Evolutionary conservation across 2,797 vertebrate species (phyloP).

Genomic region (Limnodromus scolopaceus): DNA sequence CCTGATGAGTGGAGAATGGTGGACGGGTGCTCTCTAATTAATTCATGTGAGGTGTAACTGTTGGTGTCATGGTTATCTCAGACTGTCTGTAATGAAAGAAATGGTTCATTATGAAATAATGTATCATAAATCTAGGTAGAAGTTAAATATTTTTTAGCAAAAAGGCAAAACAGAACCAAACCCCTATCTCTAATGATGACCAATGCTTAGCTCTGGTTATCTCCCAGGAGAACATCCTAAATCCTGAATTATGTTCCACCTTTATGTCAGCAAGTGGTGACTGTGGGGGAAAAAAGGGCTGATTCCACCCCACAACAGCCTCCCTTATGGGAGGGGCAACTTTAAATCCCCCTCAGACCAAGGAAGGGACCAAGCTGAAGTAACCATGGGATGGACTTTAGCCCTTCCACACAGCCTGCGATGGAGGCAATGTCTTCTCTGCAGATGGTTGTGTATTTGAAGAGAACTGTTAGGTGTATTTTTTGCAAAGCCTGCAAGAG

Average conservation of each 20-base stretch:
- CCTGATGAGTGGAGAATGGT: not conserved
- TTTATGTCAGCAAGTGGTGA: not conserved
- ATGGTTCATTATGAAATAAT: not conserved
- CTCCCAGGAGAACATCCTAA: not conserved
- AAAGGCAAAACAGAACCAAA: not conserved
- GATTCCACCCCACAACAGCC: not conserved
- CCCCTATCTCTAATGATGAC: not conserved
- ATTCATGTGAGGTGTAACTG: not conserved
- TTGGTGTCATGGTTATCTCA: not conserved
- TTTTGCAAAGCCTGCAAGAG: not conserved
- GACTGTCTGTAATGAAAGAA: not conserved
- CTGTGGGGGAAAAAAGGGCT: not conserved
- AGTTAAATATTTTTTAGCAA: not conserved
- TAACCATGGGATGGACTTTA: accelerated
- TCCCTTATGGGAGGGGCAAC: not conserved
- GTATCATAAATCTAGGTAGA: not conserved
- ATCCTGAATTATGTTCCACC: not conserved
- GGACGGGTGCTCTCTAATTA: not conserved
- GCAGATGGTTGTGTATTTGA: not conserved
- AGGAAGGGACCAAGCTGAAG: not conserved
- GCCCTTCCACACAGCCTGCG: not conserved
- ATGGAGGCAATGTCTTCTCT: not conserved
- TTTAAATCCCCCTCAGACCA: not conserved
- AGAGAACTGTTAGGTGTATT: not conserved
- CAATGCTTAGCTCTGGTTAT: not conserved